Conservation (phyloP, 2,113 vertebrate species). For the Mobula birostris region DNA sequence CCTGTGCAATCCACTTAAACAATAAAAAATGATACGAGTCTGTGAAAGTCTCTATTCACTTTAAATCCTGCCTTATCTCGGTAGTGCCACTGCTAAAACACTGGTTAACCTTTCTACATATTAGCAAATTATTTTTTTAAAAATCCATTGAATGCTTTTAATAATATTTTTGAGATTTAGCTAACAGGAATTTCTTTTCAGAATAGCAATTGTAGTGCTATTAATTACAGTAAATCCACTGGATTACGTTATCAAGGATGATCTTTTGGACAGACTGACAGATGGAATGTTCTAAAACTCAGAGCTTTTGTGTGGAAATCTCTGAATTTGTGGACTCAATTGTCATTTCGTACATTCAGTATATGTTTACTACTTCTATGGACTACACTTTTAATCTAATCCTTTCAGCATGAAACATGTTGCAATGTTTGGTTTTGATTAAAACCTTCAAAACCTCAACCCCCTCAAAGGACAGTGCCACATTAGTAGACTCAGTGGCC, state of each 20-base stretch:
- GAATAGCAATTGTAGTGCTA: neutral
- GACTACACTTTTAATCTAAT: neutral
- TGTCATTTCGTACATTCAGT: neutral
- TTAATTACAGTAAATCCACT: neutral
- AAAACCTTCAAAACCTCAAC: neutral
- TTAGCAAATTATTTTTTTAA: neutral
- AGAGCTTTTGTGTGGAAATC: neutral
- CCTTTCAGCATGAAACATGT: neutral
- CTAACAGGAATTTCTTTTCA: neutral
- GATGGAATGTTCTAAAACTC: neutral
- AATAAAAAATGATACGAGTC: neutral
- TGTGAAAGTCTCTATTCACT: neutral
- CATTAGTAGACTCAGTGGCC: too few relatives aligned
- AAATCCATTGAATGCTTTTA: neutral
- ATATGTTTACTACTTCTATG: neutral
- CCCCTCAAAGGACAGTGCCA: neutral
- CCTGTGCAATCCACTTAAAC: neutral
- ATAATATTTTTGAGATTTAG: neutral
- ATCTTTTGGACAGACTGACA: neutral
- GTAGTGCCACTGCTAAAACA: neutral
- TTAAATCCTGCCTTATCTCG: neutral
- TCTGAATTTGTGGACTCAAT: neutral
- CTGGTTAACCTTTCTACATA: neutral
- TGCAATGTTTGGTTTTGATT: neutral
- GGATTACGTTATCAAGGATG: neutral